Percentiles rank a stretch among this genome's conserved stretches.
phyloP scores from a whole-genome alignment of 2,888 invertebrate genomes.

The Tenthredo mesomela region DNA sequence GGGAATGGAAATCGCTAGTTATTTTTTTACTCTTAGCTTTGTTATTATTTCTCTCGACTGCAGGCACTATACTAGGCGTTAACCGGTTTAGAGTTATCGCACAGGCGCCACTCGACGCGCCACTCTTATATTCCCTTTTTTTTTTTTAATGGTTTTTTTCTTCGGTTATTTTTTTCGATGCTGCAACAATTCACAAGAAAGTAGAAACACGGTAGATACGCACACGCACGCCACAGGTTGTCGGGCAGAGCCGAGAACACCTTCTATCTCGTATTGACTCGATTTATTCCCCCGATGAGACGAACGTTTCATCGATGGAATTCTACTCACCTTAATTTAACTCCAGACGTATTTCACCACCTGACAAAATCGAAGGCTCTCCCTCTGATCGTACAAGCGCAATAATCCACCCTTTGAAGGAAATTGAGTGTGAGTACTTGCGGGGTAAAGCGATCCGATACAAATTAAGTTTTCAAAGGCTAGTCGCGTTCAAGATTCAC shows the following conservation, averaged over 20 bases:
- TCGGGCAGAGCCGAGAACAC: background rate
- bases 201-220: background rate
- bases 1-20: slow-evolving; percentile 6
- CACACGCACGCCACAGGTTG: slow-evolving; percentile 32
- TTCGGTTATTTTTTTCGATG: background rate
- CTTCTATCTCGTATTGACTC: slow-evolving; percentile 14
- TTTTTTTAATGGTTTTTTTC: background rate
- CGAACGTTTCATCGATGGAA: background rate
- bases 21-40: background rate
- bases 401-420: slow-evolving; percentile 28
- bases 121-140: background rate
- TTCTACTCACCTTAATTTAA: background rate
- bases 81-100: slow-evolving; percentile 14
- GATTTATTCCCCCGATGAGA: slow-evolving; percentile 9
- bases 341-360: background rate
- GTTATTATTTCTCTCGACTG: background rate
- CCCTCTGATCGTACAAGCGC: background rate
- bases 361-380: background rate
- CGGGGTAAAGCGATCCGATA: slow-evolving; percentile 19
- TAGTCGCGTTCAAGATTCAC: background rate
- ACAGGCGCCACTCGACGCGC: slow-evolving; percentile 23
- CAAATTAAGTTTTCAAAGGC: slow-evolving; percentile 20
- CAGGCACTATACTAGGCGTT: background rate
- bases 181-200: slow-evolving; percentile 26
- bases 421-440: slow-evolving; percentile 25